phyloP scores from a whole-genome alignment of 2,797 vertebrate genomes.

The Clarias platycephalus region DNA sequence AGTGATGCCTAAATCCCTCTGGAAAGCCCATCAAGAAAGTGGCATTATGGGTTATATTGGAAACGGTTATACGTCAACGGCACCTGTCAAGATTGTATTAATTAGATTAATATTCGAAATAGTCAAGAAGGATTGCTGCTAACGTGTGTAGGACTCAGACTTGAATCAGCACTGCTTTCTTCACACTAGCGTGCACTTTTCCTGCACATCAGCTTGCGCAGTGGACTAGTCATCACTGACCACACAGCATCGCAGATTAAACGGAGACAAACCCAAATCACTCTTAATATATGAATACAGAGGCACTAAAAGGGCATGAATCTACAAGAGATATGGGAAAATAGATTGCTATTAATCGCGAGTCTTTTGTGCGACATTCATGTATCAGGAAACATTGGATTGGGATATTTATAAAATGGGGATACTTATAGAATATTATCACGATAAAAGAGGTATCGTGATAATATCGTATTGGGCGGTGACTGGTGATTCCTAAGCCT shows the following conservation, averaged over 20 bases:
- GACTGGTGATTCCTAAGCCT: too few species aligned
- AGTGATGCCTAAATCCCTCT: background rate
- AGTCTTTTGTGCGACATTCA: too few species aligned
- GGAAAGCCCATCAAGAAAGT: too few species aligned
- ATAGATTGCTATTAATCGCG: too few species aligned
- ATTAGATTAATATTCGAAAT: background rate
- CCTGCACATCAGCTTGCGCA: slow-evolving; percentile 59
- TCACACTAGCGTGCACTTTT: slow-evolving; percentile 43
- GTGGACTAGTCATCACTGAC: slow-evolving; percentile 64
- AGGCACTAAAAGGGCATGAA: background rate
- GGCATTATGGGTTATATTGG: background rate
- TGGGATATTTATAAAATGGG: too few species aligned
- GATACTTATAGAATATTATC: too few species aligned
- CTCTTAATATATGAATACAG: background rate
- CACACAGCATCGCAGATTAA: background rate
- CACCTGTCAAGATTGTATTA: background rate
- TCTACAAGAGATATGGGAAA: background rate
- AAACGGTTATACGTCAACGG: background rate
- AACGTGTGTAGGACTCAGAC: slow-evolving; percentile 53
- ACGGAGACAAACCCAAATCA: background rate
- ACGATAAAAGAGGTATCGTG: too few species aligned
- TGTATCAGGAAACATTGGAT: too few species aligned
- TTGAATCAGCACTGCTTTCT: slow-evolving; percentile 60
- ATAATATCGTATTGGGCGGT: too few species aligned
- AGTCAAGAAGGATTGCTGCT: background rate